Evolutionary conservation across 2,888 invertebrate species (phyloP).

Genomic region (Pristionchus japonicus): DNA sequence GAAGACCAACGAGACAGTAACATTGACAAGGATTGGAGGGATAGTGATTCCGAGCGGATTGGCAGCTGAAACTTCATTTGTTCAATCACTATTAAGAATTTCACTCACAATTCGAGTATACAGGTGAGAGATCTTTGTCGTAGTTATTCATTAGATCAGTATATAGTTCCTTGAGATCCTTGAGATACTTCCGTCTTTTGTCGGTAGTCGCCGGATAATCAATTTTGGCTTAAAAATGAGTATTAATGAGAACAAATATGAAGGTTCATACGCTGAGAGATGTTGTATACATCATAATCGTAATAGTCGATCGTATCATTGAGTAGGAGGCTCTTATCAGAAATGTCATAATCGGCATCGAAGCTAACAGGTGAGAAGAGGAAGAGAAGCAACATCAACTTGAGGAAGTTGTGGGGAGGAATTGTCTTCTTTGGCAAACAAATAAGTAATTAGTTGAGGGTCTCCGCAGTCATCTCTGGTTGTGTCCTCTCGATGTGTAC

Average conservation of each 20-base stretch:
- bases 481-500: too few relatives aligned
- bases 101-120: background rate
- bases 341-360: background rate
- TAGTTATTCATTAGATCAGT: background rate
- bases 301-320: background rate
- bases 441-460: background rate
- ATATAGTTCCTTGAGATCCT: background rate
- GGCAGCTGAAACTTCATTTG: background rate
- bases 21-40: background rate
- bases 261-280: background rate
- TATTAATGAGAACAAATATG: too few relatives aligned
- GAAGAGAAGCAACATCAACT: background rate
- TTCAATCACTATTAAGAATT: too few relatives aligned
- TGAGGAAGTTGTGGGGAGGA: background rate
- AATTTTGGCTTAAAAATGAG: background rate
- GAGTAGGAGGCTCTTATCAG: background rate
- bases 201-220: background rate
- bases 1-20: background rate
- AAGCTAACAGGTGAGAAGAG: background rate
- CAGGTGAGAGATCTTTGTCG: background rate
- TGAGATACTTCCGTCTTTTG: background rate
- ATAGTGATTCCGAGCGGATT: background rate
- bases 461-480: background rate
- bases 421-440: background rate
- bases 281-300: background rate